phyloP scores from a whole-genome alignment of 2,113 vertebrate species.

The Rhipidura dahli region DNA sequence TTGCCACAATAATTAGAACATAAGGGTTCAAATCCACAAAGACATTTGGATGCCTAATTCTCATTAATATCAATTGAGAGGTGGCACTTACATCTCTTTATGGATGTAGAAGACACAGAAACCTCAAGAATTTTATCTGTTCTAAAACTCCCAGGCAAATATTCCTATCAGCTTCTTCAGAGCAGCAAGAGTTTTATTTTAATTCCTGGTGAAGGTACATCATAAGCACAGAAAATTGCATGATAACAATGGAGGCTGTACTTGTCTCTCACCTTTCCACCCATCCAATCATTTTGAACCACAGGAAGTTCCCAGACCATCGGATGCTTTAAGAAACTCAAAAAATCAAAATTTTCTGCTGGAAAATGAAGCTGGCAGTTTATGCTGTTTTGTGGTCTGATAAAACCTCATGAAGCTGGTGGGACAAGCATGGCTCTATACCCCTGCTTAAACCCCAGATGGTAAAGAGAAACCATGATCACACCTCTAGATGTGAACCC shows the following conservation, averaged over 20 bases:
- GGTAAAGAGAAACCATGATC: neutral
- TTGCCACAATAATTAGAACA: conserved; percentile 63
- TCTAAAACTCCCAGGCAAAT: conserved; percentile 33
- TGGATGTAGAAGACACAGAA: neutral
- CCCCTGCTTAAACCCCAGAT: neutral
- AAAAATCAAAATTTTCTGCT: neutral
- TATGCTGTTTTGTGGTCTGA: neutral
- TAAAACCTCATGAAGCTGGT: neutral
- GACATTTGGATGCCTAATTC: conserved; percentile 47
- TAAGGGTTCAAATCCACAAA: conserved; percentile 52
- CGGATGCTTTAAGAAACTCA: neutral
- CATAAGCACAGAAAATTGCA: neutral
- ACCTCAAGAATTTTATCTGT: conserved; percentile 61
- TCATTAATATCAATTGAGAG: conserved; percentile 55
- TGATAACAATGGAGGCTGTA: neutral
- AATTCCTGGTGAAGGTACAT: neutral
- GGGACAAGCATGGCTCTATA: neutral
- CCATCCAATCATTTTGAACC: neutral
- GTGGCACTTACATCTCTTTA: conserved; percentile 39
- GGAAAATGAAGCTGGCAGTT: neutral
- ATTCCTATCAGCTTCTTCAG: conserved; percentile 10
- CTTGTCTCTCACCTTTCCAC: neutral
- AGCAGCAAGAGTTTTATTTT: conserved; percentile 12
- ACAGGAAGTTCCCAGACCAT: neutral
- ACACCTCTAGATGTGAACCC: neutral